These are phyloP conservation scores for Trididemnum clinides DNA, from an alignment of 23 tunicate species.

Conservation along the genomic window DNA sequence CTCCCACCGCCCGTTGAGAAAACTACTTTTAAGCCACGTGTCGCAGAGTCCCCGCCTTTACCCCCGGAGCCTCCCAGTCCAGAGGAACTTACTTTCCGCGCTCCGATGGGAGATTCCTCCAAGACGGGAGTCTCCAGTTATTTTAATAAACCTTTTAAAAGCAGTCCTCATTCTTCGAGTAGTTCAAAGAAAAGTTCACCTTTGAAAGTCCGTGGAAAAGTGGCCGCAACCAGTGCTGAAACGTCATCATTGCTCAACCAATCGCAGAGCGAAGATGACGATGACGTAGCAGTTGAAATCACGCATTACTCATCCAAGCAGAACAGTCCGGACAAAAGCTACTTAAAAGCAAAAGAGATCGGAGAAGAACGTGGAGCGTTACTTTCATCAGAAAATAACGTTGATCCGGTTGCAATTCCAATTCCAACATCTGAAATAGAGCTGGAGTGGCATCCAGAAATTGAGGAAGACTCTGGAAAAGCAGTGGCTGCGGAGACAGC, in stretches of 20 bases:
- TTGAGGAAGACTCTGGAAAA: not conserved
- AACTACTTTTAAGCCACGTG: not conserved
- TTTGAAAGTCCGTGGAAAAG: constrained; percentile 50
- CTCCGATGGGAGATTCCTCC: not conserved
- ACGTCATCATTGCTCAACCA: constrained; percentile 64
- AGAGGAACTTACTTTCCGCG: constrained; percentile 24
- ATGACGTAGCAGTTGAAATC: not conserved
- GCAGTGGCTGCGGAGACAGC: not conserved
- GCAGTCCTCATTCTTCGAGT: constrained; percentile 10
- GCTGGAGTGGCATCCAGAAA: constrained; percentile 52
- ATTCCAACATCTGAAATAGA: constrained; percentile 14
- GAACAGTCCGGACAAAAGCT: constrained; percentile 20
- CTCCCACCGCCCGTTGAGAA: not conserved
- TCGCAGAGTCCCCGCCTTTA: not conserved
- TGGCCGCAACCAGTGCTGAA: constrained; percentile 52
- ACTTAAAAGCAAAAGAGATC: not conserved
- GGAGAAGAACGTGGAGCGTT: constrained; percentile 19
- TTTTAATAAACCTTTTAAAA: constrained; percentile 3
- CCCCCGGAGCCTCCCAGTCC: constrained; percentile 38
- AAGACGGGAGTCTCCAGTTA: constrained; percentile 1
- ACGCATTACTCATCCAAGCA: not conserved
- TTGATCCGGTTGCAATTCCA: not conserved
- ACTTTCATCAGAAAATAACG: not conserved
- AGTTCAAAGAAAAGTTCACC: constrained; percentile 51
- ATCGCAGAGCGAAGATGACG: constrained; percentile 47